Base-by-base conservation (phyloP, 2,888 invertebrate species). In the Hydraecia micacea region DNA sequence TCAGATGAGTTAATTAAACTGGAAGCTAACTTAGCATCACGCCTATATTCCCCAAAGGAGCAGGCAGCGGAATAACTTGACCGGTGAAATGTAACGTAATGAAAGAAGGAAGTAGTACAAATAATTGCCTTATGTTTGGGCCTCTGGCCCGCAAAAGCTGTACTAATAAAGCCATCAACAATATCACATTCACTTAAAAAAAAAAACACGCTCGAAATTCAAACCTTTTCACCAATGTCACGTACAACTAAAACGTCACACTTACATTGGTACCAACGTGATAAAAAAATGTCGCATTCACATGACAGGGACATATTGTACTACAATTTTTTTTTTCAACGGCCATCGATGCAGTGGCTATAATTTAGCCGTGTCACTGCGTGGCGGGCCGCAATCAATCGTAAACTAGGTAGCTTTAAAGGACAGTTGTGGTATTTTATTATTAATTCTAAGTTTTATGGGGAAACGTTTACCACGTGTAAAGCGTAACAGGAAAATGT, bases 331-430 rank as follows among this genome's bases (percentile, higher is more conserved):
- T 83, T 87, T 86, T 84, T 69, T 75, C 60, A 60, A 63, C 67
- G 70, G 55, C 68, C 55, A 65, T 86, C 79, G 67, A 80, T 89
- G 89, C 89, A 83, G 85, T 73, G 81, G 83, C 85, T 79, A 85
- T 89, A 87, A 89, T 83, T 89, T 87, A 88, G 78, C 79, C 39
- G 80, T 62, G 83, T 75, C 79, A 73, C 78, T 82, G 81, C 69
- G 80, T 79, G 81, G 83, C 71, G 73, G 75, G 74, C 82, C 72
- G 77, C 86, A 80, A 87, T 89, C 88, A 87, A 86, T 89, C 83
- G 81, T 75, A 63, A 76, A 55, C 80, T 49, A 77, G 80, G 77
- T 80, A 70, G 71, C 36, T 36, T 36, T 36, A 78, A 77, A 63
- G 76, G 75, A 85, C 60, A 36, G 68, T 74, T 76, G 71, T 36